Evolutionary conservation across 92 coral and sea anemone species (phyloP).

Genomic region (Paragorgia papillata): DNA sequence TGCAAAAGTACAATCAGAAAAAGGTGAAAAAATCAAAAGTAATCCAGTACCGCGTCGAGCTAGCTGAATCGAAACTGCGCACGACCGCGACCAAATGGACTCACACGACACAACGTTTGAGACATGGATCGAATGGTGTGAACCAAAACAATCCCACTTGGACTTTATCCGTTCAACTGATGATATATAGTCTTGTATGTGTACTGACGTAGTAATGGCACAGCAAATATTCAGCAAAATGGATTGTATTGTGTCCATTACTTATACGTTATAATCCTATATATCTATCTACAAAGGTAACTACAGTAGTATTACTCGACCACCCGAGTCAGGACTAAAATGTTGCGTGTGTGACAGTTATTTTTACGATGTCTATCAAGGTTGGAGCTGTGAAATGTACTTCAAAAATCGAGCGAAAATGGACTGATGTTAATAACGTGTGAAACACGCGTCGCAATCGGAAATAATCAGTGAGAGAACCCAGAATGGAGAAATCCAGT

Average conservation of each 20-base stretch:
- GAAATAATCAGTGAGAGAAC: too few relatives aligned
- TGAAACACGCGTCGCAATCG: not conserved
- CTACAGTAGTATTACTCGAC: not conserved
- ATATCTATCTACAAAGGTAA: not conserved
- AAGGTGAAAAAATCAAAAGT: not conserved
- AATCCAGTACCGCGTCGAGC: not conserved
- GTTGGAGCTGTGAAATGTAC: not conserved
- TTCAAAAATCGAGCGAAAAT: not conserved
- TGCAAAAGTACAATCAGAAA: not conserved
- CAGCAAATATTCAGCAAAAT: slow-evolving; percentile 10
- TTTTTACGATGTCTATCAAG: not conserved
- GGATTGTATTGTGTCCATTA: not conserved
- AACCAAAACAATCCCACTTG: not conserved
- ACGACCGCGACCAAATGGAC: not conserved
- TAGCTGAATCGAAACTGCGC: not conserved
- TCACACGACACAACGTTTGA: not conserved
- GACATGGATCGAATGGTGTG: not conserved
- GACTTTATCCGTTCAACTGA: not conserved
- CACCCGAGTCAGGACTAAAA: too few relatives aligned
- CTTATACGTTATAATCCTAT: slow-evolving; percentile 1
- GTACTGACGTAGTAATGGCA: slow-evolving; percentile 4
- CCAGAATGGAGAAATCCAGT: not conserved
- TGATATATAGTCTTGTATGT: not conserved
- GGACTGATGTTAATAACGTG: not conserved
- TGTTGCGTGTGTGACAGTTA: too few relatives aligned